phyloP scores from a whole-genome alignment of 2,888 invertebrate species.

The Schrankia costaestrigalis region DNA sequence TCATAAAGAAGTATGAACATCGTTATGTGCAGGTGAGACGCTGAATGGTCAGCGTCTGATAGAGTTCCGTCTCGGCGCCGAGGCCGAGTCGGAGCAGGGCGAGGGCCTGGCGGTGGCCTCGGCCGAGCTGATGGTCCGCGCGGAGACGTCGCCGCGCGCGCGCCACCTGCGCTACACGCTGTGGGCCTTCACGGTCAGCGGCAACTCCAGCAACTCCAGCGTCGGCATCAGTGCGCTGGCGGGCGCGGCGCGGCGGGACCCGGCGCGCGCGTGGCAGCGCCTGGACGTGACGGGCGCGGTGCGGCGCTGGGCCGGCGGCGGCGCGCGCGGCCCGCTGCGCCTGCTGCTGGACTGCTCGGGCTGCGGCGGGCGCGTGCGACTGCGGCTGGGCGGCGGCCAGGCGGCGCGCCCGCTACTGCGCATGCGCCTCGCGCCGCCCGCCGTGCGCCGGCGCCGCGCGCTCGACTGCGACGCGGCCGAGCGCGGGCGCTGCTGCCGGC shows the following conservation, averaged over 20 bases:
- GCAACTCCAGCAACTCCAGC: slow-evolving; percentile 83
- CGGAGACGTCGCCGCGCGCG: slow-evolving; percentile 53
- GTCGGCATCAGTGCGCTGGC: slow-evolving; percentile 65
- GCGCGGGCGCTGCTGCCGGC: slow-evolving; percentile 87
- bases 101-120: slow-evolving; percentile 86
- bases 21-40: slow-evolving; percentile 83
- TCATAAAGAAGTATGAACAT: slow-evolving; percentile 3
- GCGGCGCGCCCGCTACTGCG: slow-evolving; percentile 92
- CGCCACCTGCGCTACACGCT: slow-evolving; percentile 81
- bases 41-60: slow-evolving; percentile 92
- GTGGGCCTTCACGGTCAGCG: slow-evolving; percentile 86
- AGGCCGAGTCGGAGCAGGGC: slow-evolving; percentile 68
- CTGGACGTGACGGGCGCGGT: slow-evolving; percentile 90
- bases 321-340: slow-evolving; percentile 82
- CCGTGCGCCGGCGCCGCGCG: slow-evolving; percentile 89
- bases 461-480: slow-evolving; percentile 87
- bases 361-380: slow-evolving; percentile 86
- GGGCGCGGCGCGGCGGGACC: slow-evolving; percentile 74
- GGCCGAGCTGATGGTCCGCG: slow-evolving; percentile 88
- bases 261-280: slow-evolving; percentile 91
- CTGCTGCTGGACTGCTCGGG: slow-evolving; percentile 92
- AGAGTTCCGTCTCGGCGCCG: slow-evolving; percentile 89
- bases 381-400: slow-evolving; percentile 79
- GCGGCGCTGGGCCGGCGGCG: slow-evolving; percentile 83
- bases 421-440: slow-evolving; percentile 85